Conservation (phyloP, 35 echinoderm and acorn worm species). For the Eucidaris tribuloides region DNA sequence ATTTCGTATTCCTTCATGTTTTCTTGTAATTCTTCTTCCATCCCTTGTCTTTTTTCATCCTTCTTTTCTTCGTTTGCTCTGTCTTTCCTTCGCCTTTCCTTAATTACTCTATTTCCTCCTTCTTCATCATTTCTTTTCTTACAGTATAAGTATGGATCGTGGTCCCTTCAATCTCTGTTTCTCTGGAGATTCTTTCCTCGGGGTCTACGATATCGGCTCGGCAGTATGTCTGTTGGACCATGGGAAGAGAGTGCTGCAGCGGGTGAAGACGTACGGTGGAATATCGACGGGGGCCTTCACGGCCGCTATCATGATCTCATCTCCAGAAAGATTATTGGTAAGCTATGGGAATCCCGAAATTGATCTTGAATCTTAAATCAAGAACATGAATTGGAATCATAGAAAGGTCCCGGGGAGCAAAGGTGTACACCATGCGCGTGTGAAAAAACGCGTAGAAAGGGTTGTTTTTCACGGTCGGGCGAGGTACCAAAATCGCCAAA, state of each 20-base stretch:
- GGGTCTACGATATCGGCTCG: conserved; percentile 55
- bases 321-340: conserved; percentile 55
- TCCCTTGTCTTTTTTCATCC: too few relatives aligned
- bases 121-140: too few relatives aligned
- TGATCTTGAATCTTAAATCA: not conserved
- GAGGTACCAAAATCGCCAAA: too few relatives aligned
- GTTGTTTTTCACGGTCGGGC: too few relatives aligned
- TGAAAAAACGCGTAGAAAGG: too few relatives aligned
- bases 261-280: conserved; percentile 27
- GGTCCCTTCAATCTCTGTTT: conserved; percentile 41
- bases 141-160: not conserved
- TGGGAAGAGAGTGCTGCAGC: conserved; percentile 31
- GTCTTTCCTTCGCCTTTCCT: too few relatives aligned
- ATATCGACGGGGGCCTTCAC: conserved; percentile 39
- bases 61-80: too few relatives aligned
- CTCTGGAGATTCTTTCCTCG: conserved; percentile 60
- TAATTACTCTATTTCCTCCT: too few relatives aligned
- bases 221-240: conserved; percentile 55
- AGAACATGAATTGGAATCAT: not conserved
- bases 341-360: too few relatives aligned
- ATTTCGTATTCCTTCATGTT: too few relatives aligned
- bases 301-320: conserved; percentile 44
- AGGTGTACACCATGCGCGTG: too few relatives aligned
- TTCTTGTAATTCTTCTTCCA: too few relatives aligned
- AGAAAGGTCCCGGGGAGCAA: not conserved